Evolutionary conservation across 2,888 invertebrate genomes (phyloP).

Genomic region (Drosophila maculinotata): DNA sequence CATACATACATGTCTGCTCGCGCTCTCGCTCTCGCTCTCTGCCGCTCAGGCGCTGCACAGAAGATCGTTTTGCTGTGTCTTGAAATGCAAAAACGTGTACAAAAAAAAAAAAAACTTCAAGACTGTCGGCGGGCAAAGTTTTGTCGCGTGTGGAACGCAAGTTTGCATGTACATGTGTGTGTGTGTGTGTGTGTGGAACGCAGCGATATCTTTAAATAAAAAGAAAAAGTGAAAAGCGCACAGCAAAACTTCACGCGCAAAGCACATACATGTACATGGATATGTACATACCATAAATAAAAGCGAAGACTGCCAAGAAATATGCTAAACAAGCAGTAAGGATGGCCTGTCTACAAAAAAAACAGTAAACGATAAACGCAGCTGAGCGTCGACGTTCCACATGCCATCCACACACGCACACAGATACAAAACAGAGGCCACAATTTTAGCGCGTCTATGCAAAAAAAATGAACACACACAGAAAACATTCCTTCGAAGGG

Average conservation of each 20-base stretch:
- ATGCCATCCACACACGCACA: conserved; percentile 75
- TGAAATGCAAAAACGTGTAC: conserved; percentile 56
- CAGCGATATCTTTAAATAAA: conserved; percentile 35
- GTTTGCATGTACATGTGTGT: conserved; percentile 32
- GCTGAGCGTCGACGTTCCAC: conserved; percentile 82
- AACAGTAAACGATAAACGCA: conserved; percentile 14
- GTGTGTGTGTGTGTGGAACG: conserved; percentile 28
- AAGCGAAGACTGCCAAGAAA: conserved; percentile 51
- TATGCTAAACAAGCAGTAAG: conserved; percentile 37
- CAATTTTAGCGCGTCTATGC: conserved; percentile 52
- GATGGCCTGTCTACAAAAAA: conserved; percentile 15
- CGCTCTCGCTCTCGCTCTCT: conserved; percentile 24
- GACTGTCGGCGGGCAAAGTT: conserved; percentile 48
- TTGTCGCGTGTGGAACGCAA: conserved; percentile 70
- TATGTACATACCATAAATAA: conserved; percentile 39
- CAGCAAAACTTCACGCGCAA: conserved; percentile 23
- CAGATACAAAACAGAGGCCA: conserved; percentile 35
- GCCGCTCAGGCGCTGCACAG: conserved; percentile 44
- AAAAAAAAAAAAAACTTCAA: conserved; percentile 31
- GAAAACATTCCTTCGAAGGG: conserved; percentile 72
- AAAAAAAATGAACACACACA: conserved; percentile 45
- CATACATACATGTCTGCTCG: conserved; percentile 4
- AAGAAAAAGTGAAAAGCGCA: conserved; percentile 22
- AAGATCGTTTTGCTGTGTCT: conserved; percentile 65
- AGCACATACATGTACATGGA: no score